Percentiles rank a stretch among this genome's conserved stretches.
These are phyloP conservation scores for Riparia riparia DNA, from an alignment of 2,113 vertebrate genomes.

Conservation along the genomic window DNA sequence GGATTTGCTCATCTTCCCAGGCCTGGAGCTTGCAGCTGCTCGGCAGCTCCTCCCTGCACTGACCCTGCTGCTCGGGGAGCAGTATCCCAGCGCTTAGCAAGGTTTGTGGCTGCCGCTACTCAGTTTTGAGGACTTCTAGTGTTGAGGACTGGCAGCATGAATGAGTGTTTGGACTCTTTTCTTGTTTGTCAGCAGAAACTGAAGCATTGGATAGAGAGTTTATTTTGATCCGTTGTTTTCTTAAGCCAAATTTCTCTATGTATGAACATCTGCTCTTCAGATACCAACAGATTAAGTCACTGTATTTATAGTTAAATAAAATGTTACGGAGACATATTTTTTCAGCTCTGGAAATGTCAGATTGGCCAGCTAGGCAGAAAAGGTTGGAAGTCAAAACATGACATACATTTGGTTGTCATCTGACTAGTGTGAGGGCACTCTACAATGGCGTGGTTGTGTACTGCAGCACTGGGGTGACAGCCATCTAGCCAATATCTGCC, in stretches of 20 bases:
- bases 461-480: not conserved
- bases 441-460: not conserved
- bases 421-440: not conserved
- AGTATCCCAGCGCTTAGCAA: not conserved
- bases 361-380: not conserved
- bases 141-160: not conserved
- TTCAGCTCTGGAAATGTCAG: not conserved
- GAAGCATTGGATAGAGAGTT: not conserved
- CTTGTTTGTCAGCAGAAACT: not conserved
- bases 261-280: not conserved
- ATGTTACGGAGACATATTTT: not conserved
- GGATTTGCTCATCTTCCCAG: not conserved
- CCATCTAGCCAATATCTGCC: not conserved
- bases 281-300: not conserved
- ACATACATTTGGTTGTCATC: not conserved
- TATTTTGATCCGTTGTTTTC: not conserved
- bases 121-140: not conserved
- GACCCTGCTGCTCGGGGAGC: not conserved
- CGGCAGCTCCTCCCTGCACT: not conserved
- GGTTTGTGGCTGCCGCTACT: not conserved
- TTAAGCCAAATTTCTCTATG: not conserved
- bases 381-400: not conserved
- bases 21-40: not conserved
- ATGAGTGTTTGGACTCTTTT: not conserved
- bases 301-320: not conserved